Evolutionary conservation across 2,797 vertebrate species (phyloP).

Genomic region (Sciurus carolinensis): DNA sequence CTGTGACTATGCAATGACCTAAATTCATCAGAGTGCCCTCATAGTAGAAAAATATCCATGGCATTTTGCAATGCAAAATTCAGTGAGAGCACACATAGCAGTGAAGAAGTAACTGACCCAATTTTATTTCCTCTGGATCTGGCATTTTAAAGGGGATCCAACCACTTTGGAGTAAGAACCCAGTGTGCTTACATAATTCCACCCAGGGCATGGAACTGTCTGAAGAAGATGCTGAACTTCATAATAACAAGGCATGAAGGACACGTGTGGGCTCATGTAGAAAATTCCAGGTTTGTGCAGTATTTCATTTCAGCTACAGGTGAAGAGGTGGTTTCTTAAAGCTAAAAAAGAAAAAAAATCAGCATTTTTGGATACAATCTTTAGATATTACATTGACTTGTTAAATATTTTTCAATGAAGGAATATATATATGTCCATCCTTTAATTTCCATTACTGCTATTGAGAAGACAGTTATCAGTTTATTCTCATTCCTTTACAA

Average conservation of each 20-base stretch:
- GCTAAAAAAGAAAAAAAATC: background rate
- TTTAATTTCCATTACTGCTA: constrained; percentile 31
- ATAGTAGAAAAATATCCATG: background rate
- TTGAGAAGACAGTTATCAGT: background rate
- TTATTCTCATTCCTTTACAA: background rate
- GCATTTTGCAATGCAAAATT: constrained; percentile 51
- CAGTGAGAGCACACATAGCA: background rate
- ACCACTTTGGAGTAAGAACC: background rate
- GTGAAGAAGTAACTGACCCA: background rate
- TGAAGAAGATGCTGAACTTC: background rate
- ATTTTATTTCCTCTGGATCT: background rate
- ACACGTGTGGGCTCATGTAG: background rate
- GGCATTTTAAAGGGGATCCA: background rate
- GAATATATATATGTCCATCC: background rate
- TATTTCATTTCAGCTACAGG: background rate
- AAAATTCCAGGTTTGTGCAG: background rate
- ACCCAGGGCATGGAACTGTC: background rate
- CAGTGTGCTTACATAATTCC: background rate
- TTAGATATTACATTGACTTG: background rate
- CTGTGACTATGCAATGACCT: background rate
- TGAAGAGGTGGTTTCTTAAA: constrained; percentile 38
- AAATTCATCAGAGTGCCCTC: background rate
- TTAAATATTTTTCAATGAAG: constrained; percentile 28
- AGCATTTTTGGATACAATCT: background rate
- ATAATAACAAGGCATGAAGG: too few species aligned